Evolutionary conservation across 2,888 invertebrate species (phyloP).

Genomic region (Stenodera caucasica): DNA sequence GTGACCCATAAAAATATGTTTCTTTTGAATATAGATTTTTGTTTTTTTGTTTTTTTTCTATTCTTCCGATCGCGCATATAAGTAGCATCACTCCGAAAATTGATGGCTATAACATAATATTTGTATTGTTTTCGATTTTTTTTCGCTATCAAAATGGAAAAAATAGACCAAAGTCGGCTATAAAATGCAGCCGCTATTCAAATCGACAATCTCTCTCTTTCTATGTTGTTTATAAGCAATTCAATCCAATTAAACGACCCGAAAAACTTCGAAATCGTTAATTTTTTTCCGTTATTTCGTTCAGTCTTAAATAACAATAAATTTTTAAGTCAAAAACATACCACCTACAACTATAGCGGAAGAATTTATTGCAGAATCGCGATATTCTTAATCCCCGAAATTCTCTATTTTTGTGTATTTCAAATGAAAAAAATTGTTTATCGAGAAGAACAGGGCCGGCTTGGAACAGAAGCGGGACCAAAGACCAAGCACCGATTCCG

Average conservation of each 20-base stretch:
- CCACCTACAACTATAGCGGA: conserved; percentile 14
- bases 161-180: conserved; percentile 35
- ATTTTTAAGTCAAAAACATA: conserved; percentile 53
- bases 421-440: too few species aligned
- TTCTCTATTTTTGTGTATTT: neutral
- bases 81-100: neutral
- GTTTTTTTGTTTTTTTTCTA: neutral
- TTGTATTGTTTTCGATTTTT: neutral
- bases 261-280: conserved; percentile 55
- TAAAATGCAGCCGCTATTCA: conserved; percentile 53
- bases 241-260: conserved; percentile 56
- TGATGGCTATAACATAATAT: neutral
- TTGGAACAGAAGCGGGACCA: too few species aligned
- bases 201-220: conserved; percentile 33
- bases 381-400: neutral
- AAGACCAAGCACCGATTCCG: too few species aligned
- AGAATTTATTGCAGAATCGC: conserved; percentile 43
- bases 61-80: too few species aligned
- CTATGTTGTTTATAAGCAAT: conserved; percentile 49
- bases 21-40: neutral
- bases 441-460: too few species aligned
- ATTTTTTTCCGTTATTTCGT: conserved; percentile 44
- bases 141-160: neutral
- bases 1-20: conserved; percentile 27
- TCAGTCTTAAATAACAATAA: conserved; percentile 45